phyloP scores from a whole-genome alignment of 2,888 invertebrate genomes.

The Meandrusa payeni region DNA sequence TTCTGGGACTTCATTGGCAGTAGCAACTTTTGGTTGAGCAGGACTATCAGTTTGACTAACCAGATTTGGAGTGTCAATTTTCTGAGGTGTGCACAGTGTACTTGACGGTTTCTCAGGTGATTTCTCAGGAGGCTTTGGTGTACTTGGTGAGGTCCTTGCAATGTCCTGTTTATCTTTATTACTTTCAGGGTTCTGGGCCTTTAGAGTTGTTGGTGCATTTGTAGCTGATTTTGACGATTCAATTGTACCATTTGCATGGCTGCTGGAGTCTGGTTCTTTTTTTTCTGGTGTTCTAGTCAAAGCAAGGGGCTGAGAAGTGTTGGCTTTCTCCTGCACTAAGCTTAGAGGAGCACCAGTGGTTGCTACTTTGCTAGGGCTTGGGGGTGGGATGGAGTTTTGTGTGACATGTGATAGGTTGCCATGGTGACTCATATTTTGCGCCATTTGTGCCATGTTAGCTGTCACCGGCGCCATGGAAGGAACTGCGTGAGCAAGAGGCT shows the following conservation, averaged over 20 bases:
- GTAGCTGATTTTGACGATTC: slow-evolving; percentile 62
- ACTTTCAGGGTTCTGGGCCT: slow-evolving; percentile 62
- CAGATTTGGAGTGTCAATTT: slow-evolving; percentile 48
- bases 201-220: slow-evolving; percentile 52
- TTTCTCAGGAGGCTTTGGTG: slow-evolving; percentile 70
- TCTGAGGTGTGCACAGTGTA: slow-evolving; percentile 57
- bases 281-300: slow-evolving; percentile 73
- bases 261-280: slow-evolving; percentile 64
- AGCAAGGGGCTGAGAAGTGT: slow-evolving; percentile 57
- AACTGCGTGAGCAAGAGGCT: slow-evolving; percentile 57
- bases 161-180: slow-evolving; percentile 70
- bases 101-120: slow-evolving; percentile 35
- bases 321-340: slow-evolving; percentile 65
- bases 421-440: slow-evolving; percentile 77
- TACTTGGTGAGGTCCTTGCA: slow-evolving; percentile 69
- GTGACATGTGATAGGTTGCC: slow-evolving; percentile 71
- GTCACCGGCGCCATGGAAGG: slow-evolving; percentile 75
- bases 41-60: slow-evolving; percentile 48
- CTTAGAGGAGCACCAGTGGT: slow-evolving; percentile 65
- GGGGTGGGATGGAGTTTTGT: slow-evolving; percentile 58
- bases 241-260: slow-evolving; percentile 66
- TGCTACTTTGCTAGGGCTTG: slow-evolving; percentile 58
- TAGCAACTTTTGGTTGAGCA: slow-evolving; percentile 59
- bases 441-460: slow-evolving; percentile 77
- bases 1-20: slow-evolving; percentile 61